Conservation (phyloP, 2,113 vertebrate species). For the Hipposideros armiger region DNA sequence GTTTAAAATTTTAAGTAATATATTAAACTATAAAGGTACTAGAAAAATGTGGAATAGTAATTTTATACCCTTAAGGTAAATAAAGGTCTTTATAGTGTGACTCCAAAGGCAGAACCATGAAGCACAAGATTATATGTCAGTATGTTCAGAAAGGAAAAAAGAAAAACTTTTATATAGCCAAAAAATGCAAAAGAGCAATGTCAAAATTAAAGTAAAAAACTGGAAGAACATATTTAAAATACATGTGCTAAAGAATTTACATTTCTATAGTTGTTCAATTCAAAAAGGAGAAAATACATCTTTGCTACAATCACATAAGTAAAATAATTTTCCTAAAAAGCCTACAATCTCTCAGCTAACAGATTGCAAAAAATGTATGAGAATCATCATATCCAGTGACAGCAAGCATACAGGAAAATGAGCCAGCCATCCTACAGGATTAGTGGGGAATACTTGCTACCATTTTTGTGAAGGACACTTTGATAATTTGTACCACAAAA, state of each 20-base stretch:
- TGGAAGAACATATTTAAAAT: not conserved
- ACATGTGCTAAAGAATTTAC: not conserved
- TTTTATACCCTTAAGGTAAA: not conserved
- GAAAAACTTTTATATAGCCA: not conserved
- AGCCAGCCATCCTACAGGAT: not conserved
- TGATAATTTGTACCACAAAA: not conserved
- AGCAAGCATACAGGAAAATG: not conserved
- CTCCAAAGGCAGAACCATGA: not conserved
- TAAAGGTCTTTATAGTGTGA: not conserved
- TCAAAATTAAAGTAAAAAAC: not conserved
- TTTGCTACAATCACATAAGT: not conserved
- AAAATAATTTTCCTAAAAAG: not conserved
- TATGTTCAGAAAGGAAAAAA: not conserved
- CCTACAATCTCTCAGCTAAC: not conserved
- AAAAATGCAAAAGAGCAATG: not conserved
- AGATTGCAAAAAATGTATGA: not conserved
- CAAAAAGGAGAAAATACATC: not conserved
- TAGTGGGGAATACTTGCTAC: not conserved
- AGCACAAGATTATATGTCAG: not conserved
- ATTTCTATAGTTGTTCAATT: not conserved
- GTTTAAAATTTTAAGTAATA: conserved; percentile 7
- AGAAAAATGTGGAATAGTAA: not conserved
- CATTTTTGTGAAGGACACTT: not conserved
- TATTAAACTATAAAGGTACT: not conserved
- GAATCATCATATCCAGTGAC: not conserved